Base-by-base conservation (phyloP, 2,888 invertebrate species). In the Sturmia bella region DNA sequence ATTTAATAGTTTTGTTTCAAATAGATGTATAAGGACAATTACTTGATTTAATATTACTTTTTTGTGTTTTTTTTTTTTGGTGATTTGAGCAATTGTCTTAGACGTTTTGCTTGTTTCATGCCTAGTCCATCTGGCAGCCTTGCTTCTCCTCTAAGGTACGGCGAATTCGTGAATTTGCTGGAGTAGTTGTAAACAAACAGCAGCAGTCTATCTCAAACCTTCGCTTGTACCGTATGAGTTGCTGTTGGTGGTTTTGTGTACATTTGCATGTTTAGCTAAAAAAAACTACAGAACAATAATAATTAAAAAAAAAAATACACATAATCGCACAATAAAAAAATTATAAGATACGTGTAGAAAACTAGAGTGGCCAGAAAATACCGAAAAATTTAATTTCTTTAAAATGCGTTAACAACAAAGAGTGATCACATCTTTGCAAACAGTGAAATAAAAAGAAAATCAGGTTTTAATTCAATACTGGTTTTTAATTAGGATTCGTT, bases 391-490 rank as follows among this genome's bases (percentile, higher is more conserved):
- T 27, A 27, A 27, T 6, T 27, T 3, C 3, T 6, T 5, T 12
- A 0, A 2, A 13, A 45, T 56, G 27, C 15, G 1, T 43, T 12
- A 48, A n/a, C n/a, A n/a, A 21, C 24, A 56, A 48, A 32, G 7
- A 32, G 75, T 54, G 75, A 68, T 59, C 61, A 21, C 59, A 68
- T 61, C 43, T 76, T 76, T 45, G 56, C 45, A 41, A 24, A 6
- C 4, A 32, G 9, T 32, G 5, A 7, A 48, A n/a, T n/a, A 61
- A 54, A 32, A 24, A 52, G 6, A 61, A 39, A 76, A 78, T 64
- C 78, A 52, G 72, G 78, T 78, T 78, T 78, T 56, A 64, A 57
- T 63, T 43, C 32, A 72, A 59, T 72, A 59, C 63, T 39, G 13
- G 12, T 15, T 63, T 52, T 15, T 39, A 24, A 21, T 19, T 17